Percentiles rank a stretch among this genome's conserved stretches.
Conservation (phyloP, 2,888 invertebrate genomes). For the Scaptodrosophila latifasciaeformis region DNA sequence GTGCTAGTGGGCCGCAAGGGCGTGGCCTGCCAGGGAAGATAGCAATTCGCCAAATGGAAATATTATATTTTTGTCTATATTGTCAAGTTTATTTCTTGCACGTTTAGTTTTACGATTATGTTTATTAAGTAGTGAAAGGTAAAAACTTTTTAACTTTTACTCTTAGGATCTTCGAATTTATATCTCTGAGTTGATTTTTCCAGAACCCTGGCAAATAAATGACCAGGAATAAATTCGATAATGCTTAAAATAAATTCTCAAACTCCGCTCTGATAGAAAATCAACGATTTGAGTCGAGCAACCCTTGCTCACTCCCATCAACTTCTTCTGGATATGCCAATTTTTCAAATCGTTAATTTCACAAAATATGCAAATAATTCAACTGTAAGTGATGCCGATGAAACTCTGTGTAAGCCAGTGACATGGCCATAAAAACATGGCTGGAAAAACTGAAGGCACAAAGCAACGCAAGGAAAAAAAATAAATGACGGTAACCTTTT, state of each 20-base stretch:
- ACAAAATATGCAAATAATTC: constrained; percentile 55
- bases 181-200: too few relatives aligned
- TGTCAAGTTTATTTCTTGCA: constrained; percentile 58
- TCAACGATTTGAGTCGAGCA: too few relatives aligned
- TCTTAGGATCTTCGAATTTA: too few relatives aligned
- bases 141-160: too few relatives aligned
- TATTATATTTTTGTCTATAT: constrained; percentile 68
- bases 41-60: constrained; percentile 65
- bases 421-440: constrained; percentile 27
- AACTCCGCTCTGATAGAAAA: too few relatives aligned
- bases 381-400: constrained; percentile 39
- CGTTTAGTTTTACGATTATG: neutral
- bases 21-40: constrained; percentile 19
- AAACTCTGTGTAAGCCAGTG: constrained; percentile 14
- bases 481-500: constrained; percentile 40
- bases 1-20: constrained; percentile 16
- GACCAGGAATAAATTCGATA: too few relatives aligned
- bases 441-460: neutral
- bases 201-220: too few relatives aligned
- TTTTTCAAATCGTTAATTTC: constrained; percentile 61
- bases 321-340: too few relatives aligned
- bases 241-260: too few relatives aligned
- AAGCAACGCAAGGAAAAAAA: neutral
- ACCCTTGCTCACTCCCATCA: too few relatives aligned
- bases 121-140: too few relatives aligned